Conservation (phyloP, 2,888 invertebrate species). For the Cosmopolites sordidus region DNA sequence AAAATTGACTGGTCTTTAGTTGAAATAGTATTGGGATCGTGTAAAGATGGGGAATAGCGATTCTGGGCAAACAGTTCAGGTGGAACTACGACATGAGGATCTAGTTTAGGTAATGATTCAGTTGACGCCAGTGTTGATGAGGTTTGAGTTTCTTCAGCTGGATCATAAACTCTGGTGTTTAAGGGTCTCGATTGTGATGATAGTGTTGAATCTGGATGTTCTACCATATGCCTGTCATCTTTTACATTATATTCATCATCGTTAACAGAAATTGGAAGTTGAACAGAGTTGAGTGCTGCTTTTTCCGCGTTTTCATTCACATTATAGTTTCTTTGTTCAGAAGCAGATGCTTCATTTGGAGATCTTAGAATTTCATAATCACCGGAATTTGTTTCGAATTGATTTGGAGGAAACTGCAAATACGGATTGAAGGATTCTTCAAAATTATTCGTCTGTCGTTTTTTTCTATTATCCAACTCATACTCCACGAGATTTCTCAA, state of each 20-base stretch:
- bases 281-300: background rate
- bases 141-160: no score
- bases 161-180: no score
- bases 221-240: background rate
- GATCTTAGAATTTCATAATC: background rate
- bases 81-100: background rate
- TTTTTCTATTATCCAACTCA: slow-evolving; percentile 16
- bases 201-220: background rate
- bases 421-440: background rate
- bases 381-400: background rate
- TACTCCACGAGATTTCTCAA: slow-evolving; percentile 26
- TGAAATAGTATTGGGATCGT: background rate
- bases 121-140: no score
- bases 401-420: background rate
- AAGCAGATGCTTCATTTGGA: background rate
- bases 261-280: background rate
- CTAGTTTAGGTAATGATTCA: no score
- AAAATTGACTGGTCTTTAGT: background rate
- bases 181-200: background rate
- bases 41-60: background rate
- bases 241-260: background rate
- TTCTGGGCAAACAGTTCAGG: background rate
- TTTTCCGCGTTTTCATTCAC: background rate
- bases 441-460: slow-evolving; percentile 1
- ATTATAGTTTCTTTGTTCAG: background rate